A percentile compares a stretch with the other conserved stretches of the same genome.
These are phyloP conservation scores for Drosophila diplacantha DNA, from an alignment of 2,888 invertebrate genomes.

Conservation along the genomic window DNA sequence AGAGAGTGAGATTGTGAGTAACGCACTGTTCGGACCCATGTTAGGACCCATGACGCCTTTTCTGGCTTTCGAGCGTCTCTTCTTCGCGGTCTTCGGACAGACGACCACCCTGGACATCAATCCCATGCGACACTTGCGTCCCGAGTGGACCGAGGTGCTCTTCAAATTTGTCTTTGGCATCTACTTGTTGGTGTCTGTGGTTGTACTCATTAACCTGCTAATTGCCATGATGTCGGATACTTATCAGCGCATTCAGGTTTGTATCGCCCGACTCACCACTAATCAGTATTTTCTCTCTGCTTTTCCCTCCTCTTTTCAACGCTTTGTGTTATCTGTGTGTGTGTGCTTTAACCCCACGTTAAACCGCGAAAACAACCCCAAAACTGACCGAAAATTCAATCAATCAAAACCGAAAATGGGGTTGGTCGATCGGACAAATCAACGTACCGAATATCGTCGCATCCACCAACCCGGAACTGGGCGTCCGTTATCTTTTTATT, in stretches of 20 bases:
- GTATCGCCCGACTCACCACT: slow-evolving; percentile 76
- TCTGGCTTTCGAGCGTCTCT: slow-evolving; percentile 97
- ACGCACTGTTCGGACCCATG: slow-evolving; percentile 38
- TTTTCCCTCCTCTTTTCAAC: slow-evolving; percentile 48
- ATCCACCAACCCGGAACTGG: slow-evolving; percentile 62
- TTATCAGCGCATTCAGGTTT: slow-evolving; percentile 99
- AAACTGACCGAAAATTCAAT: slow-evolving; percentile 31
- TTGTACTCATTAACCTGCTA: slow-evolving; percentile 98
- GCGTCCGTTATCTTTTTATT: slow-evolving; percentile 71
- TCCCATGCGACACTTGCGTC: slow-evolving; percentile 84
- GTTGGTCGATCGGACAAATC: slow-evolving; percentile 30
- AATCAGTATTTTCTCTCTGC: slow-evolving; percentile 61
- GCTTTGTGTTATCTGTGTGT: slow-evolving; percentile 17
- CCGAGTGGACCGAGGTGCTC: slow-evolving; percentile 89
- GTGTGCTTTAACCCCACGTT: slow-evolving; percentile 32
- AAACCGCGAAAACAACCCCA: slow-evolving; percentile 21
- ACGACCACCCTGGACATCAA: slow-evolving; percentile 91
- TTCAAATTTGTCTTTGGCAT: slow-evolving; percentile 96
- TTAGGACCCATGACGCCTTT: slow-evolving; percentile 86
- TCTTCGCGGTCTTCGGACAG: slow-evolving; percentile 98
- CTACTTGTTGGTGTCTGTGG: slow-evolving; percentile 98
- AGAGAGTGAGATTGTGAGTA: slow-evolving; percentile 22
- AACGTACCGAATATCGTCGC: slow-evolving; percentile 13
- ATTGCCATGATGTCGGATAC: slow-evolving; percentile 99
- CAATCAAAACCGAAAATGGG: slow-evolving; percentile 9